Conservation (phyloP, 2,888 invertebrate species). For the Drosophila greeni region DNA sequence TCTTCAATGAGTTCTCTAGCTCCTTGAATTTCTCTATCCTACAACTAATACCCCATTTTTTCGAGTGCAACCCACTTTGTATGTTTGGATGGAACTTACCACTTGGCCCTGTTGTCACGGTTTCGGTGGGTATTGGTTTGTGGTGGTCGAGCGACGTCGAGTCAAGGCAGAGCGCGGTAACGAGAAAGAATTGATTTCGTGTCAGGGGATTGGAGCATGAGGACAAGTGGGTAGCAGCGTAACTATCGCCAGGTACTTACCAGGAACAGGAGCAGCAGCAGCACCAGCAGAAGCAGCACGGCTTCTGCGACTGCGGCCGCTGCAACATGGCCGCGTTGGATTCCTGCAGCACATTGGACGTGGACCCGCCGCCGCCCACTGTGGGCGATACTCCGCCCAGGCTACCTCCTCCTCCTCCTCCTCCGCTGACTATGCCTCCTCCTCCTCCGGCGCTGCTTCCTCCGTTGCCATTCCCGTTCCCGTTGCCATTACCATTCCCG, state of each 20-base stretch:
- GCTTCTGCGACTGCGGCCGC: conserved; percentile 80
- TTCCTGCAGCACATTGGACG: conserved; percentile 76
- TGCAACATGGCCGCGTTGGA: conserved; percentile 73
- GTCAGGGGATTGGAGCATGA: conserved; percentile 21
- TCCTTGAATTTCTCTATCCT: not conserved
- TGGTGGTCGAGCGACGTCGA: conserved; percentile 48
- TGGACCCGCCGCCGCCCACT: conserved; percentile 61
- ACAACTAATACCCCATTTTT: not conserved
- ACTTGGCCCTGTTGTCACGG: conserved; percentile 75
- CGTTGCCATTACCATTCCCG: conserved; percentile 66
- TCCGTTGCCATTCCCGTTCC: conserved; percentile 56
- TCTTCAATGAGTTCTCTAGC: too few species aligned
- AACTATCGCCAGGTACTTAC: conserved; percentile 77
- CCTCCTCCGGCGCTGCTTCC: conserved; percentile 70
- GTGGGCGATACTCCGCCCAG: conserved; percentile 64
- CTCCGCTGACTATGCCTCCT: conserved; percentile 74
- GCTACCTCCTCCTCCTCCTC: conserved; percentile 67
- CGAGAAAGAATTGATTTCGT: conserved; percentile 37
- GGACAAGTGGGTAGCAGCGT: conserved; percentile 20
- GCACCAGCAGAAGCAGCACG: conserved; percentile 85
- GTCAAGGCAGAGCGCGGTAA: conserved; percentile 37
- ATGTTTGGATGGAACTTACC: conserved; percentile 71
- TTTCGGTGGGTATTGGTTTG: conserved; percentile 45
- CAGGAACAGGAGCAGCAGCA: conserved; percentile 86
- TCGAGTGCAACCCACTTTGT: conserved; percentile 10